These are phyloP conservation scores for Maccullochella peelii DNA, from an alignment of 2,113 vertebrate species.

Conservation along the genomic window DNA sequence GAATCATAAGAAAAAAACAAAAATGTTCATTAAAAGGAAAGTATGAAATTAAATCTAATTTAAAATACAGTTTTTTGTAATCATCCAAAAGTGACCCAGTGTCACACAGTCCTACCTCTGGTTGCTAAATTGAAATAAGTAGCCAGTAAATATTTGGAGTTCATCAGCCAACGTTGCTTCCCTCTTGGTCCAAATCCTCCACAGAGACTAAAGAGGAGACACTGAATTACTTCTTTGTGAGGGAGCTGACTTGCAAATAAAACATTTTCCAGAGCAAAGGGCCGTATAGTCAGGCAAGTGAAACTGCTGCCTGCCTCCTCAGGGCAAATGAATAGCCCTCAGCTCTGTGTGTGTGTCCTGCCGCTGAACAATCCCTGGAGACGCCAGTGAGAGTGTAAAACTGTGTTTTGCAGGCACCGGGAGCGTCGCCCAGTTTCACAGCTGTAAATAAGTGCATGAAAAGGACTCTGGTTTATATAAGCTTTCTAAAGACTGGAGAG, in stretches of 20 bases:
- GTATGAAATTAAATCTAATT: background rate
- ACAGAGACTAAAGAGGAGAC: conserved; percentile 21
- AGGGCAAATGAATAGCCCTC: conserved; percentile 30
- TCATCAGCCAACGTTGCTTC: conserved; percentile 6
- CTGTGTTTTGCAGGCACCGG: conserved; percentile 54
- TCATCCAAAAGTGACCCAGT: background rate
- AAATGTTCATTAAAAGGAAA: background rate
- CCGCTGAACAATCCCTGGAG: conserved; percentile 45
- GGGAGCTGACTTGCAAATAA: background rate
- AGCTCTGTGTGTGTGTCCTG: conserved; percentile 35
- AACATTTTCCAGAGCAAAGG: conserved; percentile 31
- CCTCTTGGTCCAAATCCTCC: conserved; percentile 10
- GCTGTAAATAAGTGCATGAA: conserved; percentile 80
- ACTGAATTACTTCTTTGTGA: conserved; percentile 18
- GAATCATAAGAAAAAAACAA: too few species aligned
- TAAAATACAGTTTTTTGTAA: background rate
- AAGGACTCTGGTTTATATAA: conserved; percentile 67
- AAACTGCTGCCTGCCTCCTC: conserved; percentile 35
- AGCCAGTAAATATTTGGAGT: conserved; percentile 27
- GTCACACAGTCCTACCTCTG: background rate
- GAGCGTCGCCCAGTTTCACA: conserved; percentile 72
- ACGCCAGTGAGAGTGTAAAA: conserved; percentile 58
- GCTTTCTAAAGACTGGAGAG: conserved; percentile 33
- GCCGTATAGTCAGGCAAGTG: conserved; percentile 16
- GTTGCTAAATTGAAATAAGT: conserved; percentile 3